Evolutionary conservation across 1,140 invertebrate genomes (phyloP), one percentile per base, ranked within the genome.

Genomic region (Apis dorsata): DNA sequence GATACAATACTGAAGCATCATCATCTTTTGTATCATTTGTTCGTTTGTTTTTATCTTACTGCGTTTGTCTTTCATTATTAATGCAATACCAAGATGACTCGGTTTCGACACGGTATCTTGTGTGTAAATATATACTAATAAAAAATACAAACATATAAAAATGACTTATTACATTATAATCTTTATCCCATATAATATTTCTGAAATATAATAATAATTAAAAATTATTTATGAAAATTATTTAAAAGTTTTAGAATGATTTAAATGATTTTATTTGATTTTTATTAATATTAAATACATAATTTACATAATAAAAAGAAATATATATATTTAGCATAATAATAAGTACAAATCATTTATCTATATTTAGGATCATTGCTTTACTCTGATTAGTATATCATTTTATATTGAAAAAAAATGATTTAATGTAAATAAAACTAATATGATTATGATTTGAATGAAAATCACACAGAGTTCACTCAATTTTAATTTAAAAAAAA

Each of bases 11-110:
- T 90, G 85, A 93, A 90, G 91, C 92, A 93, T 92, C 90, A 92
- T 93, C 92, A 93, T 89, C 90, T 92, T 93, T 93, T 93, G 92
- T 93, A 93, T 93, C 92, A 93, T 93, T 93, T 93, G 91, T 93
- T 93, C 90, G 91, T 94, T 94, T 93, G 92, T 93, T 93, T 93
- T 92, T 93, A 93, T 93, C 91, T 93, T 93, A 92, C 90, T 94
- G 92, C 92, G 92, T 94, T 94, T 94, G 93, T 93, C 92, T 93
- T 94, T 94, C 93, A 94, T 93, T 93, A 93, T 93, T 91, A 93
- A 92, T 94, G 92, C 93, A 93, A 93, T 91, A 91, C 88, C 91
- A 93, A 92, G 92, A 92, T 92, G 81, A 90, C 85, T 92, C 89
- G 86, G 86, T 85, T 85, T 90, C 87, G 90, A 92, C 87, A 84